Conservation (phyloP, 2,888 invertebrate genomes). For the Agonopterix arenella region DNA sequence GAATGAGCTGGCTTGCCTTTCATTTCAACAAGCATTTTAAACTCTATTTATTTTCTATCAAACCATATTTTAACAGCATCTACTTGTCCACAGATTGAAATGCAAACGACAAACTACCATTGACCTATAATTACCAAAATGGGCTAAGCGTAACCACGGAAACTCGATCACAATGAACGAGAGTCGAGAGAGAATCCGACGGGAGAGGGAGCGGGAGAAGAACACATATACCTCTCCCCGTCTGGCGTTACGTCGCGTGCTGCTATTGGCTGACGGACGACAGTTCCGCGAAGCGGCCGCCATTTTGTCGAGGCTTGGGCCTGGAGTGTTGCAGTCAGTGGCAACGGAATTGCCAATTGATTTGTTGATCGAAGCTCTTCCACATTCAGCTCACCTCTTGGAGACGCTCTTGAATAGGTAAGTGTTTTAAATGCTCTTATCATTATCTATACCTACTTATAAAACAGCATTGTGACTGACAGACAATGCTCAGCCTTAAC, state of each 20-base stretch:
- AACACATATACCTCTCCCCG: conserved; percentile 80
- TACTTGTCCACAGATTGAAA: conserved; percentile 3
- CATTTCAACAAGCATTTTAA: too few species aligned
- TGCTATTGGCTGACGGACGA: conserved; percentile 90
- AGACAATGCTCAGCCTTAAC: too few species aligned
- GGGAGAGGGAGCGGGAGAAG: conserved; percentile 78
- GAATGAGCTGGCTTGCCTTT: too few species aligned
- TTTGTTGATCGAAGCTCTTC: conserved; percentile 91
- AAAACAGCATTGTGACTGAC: too few species aligned
- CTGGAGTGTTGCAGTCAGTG: conserved; percentile 86
- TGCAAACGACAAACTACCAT: conserved; percentile 1
- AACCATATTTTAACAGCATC: too few species aligned
- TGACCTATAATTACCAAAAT: conserved; percentile 24
- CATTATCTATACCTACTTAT: too few species aligned
- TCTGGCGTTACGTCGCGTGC: conserved; percentile 81
- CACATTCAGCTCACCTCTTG: conserved; percentile 90
- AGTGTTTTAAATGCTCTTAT: conserved; percentile 19
- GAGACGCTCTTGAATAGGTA: conserved; percentile 88
- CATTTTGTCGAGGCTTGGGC: conserved; percentile 87
- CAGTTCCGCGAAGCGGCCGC: conserved; percentile 95
- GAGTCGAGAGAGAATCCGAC: conserved; percentile 83
- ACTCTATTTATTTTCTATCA: too few species aligned
- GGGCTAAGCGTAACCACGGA: conserved; percentile 44
- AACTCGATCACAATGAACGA: conserved; percentile 77
- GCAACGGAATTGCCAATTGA: conserved; percentile 90